Base-by-base conservation (phyloP, 2,888 invertebrate genomes). In the Hermodice carunculata region DNA sequence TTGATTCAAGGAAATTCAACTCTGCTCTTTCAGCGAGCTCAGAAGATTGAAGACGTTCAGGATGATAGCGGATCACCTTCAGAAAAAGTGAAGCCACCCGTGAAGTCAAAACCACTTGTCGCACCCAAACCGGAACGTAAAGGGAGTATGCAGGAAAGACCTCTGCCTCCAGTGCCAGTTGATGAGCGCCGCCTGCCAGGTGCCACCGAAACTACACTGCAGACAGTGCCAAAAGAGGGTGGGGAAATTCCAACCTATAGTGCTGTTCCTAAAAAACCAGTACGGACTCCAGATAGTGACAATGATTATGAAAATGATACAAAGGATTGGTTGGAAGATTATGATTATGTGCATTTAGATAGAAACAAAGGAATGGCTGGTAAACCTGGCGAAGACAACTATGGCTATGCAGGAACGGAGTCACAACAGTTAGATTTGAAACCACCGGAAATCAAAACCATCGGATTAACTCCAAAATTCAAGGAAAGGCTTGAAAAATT, bases 331-430 rank as follows among this genome's bases (percentile, higher is more conserved):
- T 88, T 91, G 26, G 94, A 94, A 80, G 94, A 94, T 80, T 94
- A 95, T 83, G 96, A 96, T 86, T 96, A 96, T 83, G 95, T 96
- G n/a, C 78, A 78, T 52, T 88, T 96, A 62, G 87, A 82, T 46
- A 28, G 24, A 24, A 46, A n/a, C n/a, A n/a, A n/a, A n/a, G n/a
- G n/a, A n/a, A n/a, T n/a, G n/a, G n/a, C n/a, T n/a, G n/a, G n/a
- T n/a, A n/a, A n/a, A n/a, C n/a, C n/a, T n/a, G n/a, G n/a, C n/a
- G n/a, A n/a, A n/a, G n/a, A n/a, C n/a, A n/a, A n/a, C n/a, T n/a
- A n/a, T n/a, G n/a, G n/a, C n/a, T n/a, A n/a, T n/a, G n/a, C n/a
- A n/a, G n/a, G n/a, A n/a, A n/a, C n/a, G n/a, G n/a, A n/a, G n/a
- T n/a, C n/a, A n/a, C n/a, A n/a, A n/a, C n/a, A n/a, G n/a, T n/a